phyloP scores from a whole-genome alignment of 2,113 vertebrate genomes.

The Apistogramma diplotaenia region DNA sequence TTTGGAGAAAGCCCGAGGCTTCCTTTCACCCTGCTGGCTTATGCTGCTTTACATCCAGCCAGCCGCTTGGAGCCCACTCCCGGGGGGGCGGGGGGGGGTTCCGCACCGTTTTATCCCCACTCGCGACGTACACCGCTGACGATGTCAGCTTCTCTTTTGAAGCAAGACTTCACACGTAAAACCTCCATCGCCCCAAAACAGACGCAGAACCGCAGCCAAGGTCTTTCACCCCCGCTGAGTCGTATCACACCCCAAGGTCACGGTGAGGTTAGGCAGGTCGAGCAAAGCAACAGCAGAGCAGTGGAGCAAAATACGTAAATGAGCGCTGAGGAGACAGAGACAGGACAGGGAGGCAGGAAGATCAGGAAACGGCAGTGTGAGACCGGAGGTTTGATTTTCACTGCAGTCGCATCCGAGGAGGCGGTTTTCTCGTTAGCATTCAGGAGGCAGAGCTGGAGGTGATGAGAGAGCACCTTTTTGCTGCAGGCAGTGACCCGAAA shows the following conservation, averaged over 20 bases:
- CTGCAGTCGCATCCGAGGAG: neutral
- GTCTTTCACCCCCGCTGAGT: conserved; percentile 11
- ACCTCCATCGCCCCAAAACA: neutral
- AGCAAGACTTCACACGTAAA: conserved; percentile 1
- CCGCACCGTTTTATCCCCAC: neutral
- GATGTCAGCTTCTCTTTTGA: neutral
- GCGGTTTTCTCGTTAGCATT: conserved; percentile 4
- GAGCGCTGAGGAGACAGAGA: neutral
- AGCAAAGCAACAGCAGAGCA: neutral
- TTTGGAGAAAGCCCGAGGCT: neutral
- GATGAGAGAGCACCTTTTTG: neutral
- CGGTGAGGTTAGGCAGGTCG: neutral
- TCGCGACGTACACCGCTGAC: neutral
- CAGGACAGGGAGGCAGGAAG: neutral
- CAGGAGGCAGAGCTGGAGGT: neutral
- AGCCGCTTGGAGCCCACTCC: neutral
- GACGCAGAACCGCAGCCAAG: conserved; percentile 36
- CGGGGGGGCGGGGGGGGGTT: neutral
- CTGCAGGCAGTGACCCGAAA: conserved; percentile 8
- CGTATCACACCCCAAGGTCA: neutral
- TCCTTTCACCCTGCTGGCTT: neutral
- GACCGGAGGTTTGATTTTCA: neutral
- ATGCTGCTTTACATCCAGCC: neutral
- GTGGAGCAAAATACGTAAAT: conserved; percentile 12
- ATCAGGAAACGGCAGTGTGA: neutral